Evolutionary conservation across 2,888 invertebrate species (phyloP).

Genomic region (Trypoxylon attenuatum): DNA sequence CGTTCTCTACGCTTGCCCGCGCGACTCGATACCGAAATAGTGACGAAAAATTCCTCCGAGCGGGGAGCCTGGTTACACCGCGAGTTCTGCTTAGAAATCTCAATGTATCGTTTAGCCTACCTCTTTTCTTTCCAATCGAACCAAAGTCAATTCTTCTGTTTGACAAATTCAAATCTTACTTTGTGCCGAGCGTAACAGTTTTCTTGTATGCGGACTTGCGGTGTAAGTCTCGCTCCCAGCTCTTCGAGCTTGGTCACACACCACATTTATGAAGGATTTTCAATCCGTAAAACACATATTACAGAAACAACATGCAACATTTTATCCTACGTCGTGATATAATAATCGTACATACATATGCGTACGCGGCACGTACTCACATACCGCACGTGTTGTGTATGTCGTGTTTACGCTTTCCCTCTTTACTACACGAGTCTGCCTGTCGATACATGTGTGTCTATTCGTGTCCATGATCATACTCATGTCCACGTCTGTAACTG

Average conservation of each 20-base stretch:
- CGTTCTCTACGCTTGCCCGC: constrained; percentile 4
- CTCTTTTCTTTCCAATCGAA: too few relatives aligned
- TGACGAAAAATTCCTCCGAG: constrained; percentile 22
- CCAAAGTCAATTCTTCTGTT: too few relatives aligned
- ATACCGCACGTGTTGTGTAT: constrained; percentile 21
- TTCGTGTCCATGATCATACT: constrained; percentile 8
- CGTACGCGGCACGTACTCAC: constrained; percentile 40
- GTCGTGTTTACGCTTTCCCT: constrained; percentile 6
- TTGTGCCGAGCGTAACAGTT: too few relatives aligned
- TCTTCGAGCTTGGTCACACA: constrained; percentile 69
- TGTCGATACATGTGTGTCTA: background rate
- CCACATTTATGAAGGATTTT: constrained; percentile 72
- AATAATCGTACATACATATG: constrained; percentile 60
- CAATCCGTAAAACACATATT: constrained; percentile 73
- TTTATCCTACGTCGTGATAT: constrained; percentile 71
- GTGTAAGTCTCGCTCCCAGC: constrained; percentile 53
- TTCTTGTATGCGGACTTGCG: constrained; percentile 45
- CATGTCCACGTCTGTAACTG: too few relatives aligned
- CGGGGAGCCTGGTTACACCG: constrained; percentile 39
- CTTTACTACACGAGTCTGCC: constrained; percentile 1
- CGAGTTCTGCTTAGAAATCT: constrained; percentile 11
- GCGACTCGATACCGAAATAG: constrained; percentile 21
- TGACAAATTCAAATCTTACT: too few relatives aligned
- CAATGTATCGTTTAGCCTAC: background rate
- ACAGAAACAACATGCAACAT: constrained; percentile 74